A percentile compares a stretch with the other conserved stretches of the same genome.
These are phyloP conservation scores for Thysanoteuthis rhombus DNA, from an alignment of 2,888 invertebrate species.

Conservation along the genomic window DNA sequence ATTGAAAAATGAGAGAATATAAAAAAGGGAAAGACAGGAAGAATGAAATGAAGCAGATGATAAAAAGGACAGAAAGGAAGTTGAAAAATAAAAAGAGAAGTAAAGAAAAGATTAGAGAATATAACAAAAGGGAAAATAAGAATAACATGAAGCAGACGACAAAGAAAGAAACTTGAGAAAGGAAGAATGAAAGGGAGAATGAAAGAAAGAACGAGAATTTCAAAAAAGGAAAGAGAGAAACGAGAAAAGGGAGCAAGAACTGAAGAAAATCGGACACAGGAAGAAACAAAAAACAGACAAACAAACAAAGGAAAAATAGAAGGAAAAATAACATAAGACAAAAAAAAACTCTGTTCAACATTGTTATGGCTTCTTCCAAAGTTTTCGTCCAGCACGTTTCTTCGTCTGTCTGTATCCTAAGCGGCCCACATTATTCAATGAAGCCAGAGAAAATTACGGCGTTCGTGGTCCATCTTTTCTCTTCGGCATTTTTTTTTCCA, in stretches of 20 bases:
- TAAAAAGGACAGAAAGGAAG: too few relatives aligned
- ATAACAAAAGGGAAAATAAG: too few relatives aligned
- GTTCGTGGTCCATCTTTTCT: not conserved
- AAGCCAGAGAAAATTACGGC: not conserved
- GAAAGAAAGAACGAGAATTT: too few relatives aligned
- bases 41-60: too few relatives aligned
- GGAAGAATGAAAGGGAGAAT: too few relatives aligned
- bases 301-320: not conserved
- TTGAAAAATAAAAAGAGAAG: too few relatives aligned
- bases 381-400: conserved; percentile 12
- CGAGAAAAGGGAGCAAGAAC: not conserved
- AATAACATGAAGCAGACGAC: too few relatives aligned
- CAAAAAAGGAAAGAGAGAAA: not conserved
- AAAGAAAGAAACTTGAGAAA: too few relatives aligned
- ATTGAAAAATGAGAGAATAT: too few relatives aligned
- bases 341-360: not conserved
- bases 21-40: too few relatives aligned
- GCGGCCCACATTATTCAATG: not conserved
- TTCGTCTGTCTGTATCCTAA: not conserved
- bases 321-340: not conserved
- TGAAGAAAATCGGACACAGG: not conserved
- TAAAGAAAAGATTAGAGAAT: too few relatives aligned
- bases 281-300: not conserved
- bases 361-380: not conserved
- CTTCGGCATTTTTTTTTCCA: not conserved